Conservation (phyloP, 2,797 vertebrate genomes). For the Acridotheres tristis region DNA sequence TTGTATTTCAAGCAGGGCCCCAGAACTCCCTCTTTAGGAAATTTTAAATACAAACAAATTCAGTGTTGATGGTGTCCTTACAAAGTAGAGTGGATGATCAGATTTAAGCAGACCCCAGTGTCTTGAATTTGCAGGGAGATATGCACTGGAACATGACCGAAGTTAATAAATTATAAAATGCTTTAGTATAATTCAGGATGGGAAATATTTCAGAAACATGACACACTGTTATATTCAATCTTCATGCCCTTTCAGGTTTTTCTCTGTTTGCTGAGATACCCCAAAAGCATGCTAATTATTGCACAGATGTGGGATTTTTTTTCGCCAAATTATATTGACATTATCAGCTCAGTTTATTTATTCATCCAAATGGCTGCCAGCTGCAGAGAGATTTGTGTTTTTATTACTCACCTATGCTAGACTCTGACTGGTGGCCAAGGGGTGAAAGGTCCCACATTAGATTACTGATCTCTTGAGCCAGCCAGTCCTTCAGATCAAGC, state of each 20-base stretch:
- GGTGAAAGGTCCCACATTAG: neutral
- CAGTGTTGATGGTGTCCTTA: neutral
- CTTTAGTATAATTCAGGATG: neutral
- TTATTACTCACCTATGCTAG: slow-evolving; percentile 1
- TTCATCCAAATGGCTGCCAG: slow-evolving; percentile 7
- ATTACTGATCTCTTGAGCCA: slow-evolving; percentile 9
- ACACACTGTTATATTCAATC: neutral
- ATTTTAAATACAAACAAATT: slow-evolving; percentile 33
- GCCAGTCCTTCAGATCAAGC: neutral
- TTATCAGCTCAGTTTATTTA: slow-evolving; percentile 27
- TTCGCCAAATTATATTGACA: neutral
- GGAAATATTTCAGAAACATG: neutral
- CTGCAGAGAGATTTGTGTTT: neutral
- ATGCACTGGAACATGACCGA: neutral
- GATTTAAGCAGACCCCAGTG: neutral
- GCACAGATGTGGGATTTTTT: slow-evolving; percentile 2
- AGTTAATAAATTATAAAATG: slow-evolving; percentile 9
- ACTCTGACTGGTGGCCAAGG: neutral
- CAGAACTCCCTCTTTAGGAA: slow-evolving; percentile 59
- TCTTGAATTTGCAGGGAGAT: neutral
- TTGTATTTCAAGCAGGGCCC: slow-evolving; percentile 29
- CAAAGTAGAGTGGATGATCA: neutral
- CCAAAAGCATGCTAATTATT: slow-evolving; percentile 15
- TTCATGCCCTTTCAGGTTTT: neutral
- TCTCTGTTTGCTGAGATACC: slow-evolving; percentile 3